Evolutionary conservation across 2,797 vertebrate genomes (phyloP).

Genomic region (Notolepis coatsorum): DNA sequence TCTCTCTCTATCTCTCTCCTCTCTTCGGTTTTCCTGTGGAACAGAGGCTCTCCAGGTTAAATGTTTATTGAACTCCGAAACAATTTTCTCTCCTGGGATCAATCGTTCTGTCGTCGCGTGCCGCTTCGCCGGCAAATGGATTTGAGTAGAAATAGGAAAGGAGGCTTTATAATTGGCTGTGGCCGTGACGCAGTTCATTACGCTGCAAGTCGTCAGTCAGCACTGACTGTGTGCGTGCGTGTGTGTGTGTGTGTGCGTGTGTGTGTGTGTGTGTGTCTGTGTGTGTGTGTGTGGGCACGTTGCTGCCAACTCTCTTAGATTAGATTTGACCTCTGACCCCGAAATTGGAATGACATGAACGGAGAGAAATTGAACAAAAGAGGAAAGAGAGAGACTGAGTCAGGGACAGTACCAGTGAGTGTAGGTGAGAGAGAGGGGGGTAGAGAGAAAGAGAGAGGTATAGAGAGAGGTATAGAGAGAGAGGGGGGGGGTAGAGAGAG

Average conservation of each 20-base stretch:
- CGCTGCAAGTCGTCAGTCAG: conserved; percentile 3
- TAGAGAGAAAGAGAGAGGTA: too few relatives aligned
- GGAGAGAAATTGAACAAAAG: not conserved
- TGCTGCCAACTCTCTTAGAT: conserved; percentile 22
- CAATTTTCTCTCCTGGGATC: conserved; percentile 66
- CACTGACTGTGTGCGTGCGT: not conserved
- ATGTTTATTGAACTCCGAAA: conserved; percentile 73
- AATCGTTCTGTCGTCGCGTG: conserved; percentile 49
- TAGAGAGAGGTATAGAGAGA: too few relatives aligned
- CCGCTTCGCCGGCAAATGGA: conserved; percentile 56
- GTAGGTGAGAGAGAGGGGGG: too few relatives aligned
- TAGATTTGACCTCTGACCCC: conserved; percentile 35
- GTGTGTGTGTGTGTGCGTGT: not conserved
- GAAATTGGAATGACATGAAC: not conserved
- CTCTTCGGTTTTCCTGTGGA: conserved; percentile 14
- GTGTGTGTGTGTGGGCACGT: not conserved
- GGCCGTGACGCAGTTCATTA: conserved; percentile 44
- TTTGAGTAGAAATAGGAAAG: conserved; percentile 36
- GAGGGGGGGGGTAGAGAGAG: too few relatives aligned
- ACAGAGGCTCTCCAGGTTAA: conserved; percentile 62
- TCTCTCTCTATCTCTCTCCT: conserved; percentile 18
- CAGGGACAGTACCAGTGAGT: not conserved
- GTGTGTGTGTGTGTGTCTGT: not conserved
- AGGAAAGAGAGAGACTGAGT: conserved; percentile 31
- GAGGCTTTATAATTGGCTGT: conserved; percentile 34